Percentiles rank a stretch among this genome's conserved stretches.
Conservation (phyloP, 2,888 invertebrate species). For the Pseudanteris insignis region DNA sequence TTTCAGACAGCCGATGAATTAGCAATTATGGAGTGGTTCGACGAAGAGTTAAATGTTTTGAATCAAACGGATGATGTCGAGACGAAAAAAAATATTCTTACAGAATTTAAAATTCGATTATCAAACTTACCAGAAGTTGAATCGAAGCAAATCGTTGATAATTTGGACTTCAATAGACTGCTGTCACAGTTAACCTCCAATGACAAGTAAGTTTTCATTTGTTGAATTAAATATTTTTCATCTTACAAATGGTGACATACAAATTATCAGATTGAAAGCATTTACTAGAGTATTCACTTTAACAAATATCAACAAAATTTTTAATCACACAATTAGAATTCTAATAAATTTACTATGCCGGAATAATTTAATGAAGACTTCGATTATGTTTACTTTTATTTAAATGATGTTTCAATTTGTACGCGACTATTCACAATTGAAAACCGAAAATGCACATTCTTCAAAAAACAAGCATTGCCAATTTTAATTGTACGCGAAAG, state of each 20-base stretch:
- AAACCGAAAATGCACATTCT: no score
- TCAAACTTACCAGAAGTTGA: conserved; percentile 48
- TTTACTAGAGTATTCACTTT: no score
- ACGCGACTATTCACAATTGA: no score
- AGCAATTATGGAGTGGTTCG: conserved; percentile 54
- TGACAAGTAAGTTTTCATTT: conserved; percentile 50
- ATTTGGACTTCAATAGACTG: conserved; percentile 50
- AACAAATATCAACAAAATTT: not conserved
- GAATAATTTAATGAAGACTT: no score
- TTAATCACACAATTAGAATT: not conserved
- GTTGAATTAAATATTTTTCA: no score
- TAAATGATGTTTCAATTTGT: no score
- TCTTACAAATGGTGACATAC: not conserved
- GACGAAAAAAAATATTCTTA: conserved; percentile 49
- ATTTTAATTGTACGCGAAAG: no score
- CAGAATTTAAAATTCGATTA: conserved; percentile 56
- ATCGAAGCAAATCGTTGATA: conserved; percentile 47
- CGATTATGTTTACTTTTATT: no score
- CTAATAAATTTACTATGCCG: not conserved
- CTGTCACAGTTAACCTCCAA: conserved; percentile 56
- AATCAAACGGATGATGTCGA: conserved; percentile 48
- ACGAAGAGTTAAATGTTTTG: conserved; percentile 49
- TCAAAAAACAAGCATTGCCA: no score
- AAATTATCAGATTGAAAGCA: no score
- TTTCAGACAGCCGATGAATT: conserved; percentile 21